Evolutionary conservation across 2,113 vertebrate genomes (phyloP), one percentile per base, ranked within the genome.

Genomic region (Peucedramus taeniatus): DNA sequence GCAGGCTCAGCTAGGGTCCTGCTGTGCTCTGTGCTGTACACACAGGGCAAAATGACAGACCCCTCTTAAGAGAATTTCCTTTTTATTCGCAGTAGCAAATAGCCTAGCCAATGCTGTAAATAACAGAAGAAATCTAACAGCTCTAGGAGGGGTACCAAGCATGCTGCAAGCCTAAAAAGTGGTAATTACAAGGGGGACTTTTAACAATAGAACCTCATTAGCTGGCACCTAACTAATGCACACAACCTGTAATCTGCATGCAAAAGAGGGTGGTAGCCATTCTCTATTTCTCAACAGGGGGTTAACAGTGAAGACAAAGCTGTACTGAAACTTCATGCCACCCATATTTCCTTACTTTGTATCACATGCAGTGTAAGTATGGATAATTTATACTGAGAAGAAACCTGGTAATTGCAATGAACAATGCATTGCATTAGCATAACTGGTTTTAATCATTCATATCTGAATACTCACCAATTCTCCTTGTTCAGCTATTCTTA

Each of bases 321-420:
- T 72, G 42, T 61, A 85, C 61, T 87, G 78, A 85, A 91, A 84
- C 42, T 70, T 74, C 75, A 79, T 21, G 51, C 64, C 51, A 78
- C 39, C 81, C 22, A 6, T 47, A 37, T 74, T 64, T 86, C 64
- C 31, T 86, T 77, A 63, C 30, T 76, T 91, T 77, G 33, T 76
- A 65, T 77, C 82, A 39, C 20, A 65, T 24, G 44, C 33, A 72
- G 16, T 71, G 23, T 57, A 78, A 64, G 31, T 63, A 60, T 49
- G 39, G 69, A 69, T 93, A 90, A 95, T 90, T 95, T 85, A 70
- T 63, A 74, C 30, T 59, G 71, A 63, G 31, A 87, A 93, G 75
- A 85, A 96, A 65, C 54, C 30, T 27, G 12, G 42, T 50, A 94
- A 93, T 66, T 83, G 61, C 30, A 86, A 70, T 74, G 78, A 95